Percentiles rank a stretch among this genome's conserved stretches.
Conservation (phyloP, 1,140 invertebrate genomes). For the Drosophila sulfurigaster region DNA sequence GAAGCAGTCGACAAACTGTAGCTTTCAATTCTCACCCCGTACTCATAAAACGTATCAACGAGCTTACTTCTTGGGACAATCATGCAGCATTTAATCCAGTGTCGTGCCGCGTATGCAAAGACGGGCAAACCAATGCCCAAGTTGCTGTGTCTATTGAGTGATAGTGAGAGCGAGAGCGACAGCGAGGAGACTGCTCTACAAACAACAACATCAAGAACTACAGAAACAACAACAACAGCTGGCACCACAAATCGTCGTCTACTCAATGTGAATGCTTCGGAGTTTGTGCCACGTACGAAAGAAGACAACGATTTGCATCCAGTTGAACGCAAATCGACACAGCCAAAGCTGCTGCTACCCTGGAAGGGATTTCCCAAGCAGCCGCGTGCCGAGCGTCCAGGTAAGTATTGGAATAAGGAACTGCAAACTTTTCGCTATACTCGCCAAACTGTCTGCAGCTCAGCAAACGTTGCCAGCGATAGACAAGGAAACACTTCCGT, state of each 20-base stretch:
- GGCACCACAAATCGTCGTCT: background rate
- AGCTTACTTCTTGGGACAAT: background rate
- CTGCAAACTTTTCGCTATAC: background rate
- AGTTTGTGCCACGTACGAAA: conserved; percentile 47
- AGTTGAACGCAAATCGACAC: background rate
- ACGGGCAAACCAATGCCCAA: conserved; percentile 21
- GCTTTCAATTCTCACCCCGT: conserved; percentile 1
- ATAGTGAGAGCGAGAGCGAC: conserved; percentile 23
- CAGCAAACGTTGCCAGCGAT: background rate
- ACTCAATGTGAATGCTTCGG: conserved; percentile 40
- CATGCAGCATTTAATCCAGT: conserved; percentile 52
- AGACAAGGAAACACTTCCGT: conserved; percentile 1
- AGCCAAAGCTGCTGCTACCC: conserved; percentile 43
- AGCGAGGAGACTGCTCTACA: conserved; percentile 5
- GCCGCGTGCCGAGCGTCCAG: background rate
- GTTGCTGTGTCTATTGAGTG: background rate
- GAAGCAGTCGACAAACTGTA: conserved; percentile 29
- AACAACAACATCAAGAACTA: background rate
- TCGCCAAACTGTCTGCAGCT: background rate
- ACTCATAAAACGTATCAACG: conserved; percentile 16
- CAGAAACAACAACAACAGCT: background rate
- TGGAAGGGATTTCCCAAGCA: conserved; percentile 70
- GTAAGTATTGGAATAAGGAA: conserved; percentile 1
- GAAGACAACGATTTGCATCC: background rate
- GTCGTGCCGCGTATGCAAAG: conserved; percentile 28